Conservation (phyloP, 1,140 invertebrate species). For the Neodiprion fabricii region DNA sequence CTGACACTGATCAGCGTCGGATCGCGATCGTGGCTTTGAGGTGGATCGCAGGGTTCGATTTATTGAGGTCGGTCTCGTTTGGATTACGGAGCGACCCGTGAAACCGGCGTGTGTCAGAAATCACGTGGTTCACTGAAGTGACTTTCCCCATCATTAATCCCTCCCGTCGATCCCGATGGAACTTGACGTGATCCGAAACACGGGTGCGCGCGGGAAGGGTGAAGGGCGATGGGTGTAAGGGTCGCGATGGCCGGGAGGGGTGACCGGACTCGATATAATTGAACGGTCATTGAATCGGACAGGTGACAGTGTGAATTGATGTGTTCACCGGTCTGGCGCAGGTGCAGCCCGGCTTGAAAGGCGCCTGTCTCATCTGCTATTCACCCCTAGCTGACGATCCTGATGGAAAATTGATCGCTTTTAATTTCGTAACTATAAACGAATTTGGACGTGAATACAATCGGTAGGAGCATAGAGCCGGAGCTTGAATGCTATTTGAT, state of each 20-base stretch:
- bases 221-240: not conserved
- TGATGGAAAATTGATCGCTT: too few relatives aligned
- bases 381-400: too few relatives aligned
- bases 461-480: too few relatives aligned
- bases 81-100: too few relatives aligned
- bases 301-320: constrained; percentile 1
- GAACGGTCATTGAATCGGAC: constrained; percentile 4
- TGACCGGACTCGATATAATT: constrained; percentile 3
- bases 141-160: constrained; percentile 4
- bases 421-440: too few relatives aligned
- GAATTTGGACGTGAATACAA: too few relatives aligned
- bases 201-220: not conserved
- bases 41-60: too few relatives aligned
- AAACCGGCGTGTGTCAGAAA: constrained; percentile 3
- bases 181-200: constrained; percentile 2
- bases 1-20: too few relatives aligned
- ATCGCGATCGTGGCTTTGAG: too few relatives aligned
- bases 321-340: not conserved
- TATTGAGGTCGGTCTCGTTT: too few relatives aligned
- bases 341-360: not conserved
- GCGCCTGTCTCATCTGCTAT: too few relatives aligned
- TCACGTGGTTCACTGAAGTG: not conserved
- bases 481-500: too few relatives aligned
- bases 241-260: not conserved
- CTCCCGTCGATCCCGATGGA: constrained; percentile 1